Conservation (phyloP, 2,888 invertebrate genomes). For the Theretra japonica region DNA sequence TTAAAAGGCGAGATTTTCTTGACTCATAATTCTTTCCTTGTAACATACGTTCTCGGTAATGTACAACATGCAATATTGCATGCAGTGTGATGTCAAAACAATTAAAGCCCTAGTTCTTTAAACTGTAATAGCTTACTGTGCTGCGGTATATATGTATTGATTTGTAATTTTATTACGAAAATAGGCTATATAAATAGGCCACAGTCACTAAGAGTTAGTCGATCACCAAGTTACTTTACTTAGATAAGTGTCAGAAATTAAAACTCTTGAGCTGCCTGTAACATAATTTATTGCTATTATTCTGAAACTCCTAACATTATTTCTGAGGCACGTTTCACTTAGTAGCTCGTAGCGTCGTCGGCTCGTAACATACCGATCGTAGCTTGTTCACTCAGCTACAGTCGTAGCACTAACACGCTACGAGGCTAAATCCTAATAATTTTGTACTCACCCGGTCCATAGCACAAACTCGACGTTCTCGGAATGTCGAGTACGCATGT, state of each 20-base stretch:
- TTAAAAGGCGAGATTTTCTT: constrained; percentile 11
- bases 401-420: not conserved
- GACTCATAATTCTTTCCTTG: constrained; percentile 10
- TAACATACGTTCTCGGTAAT: constrained; percentile 5
- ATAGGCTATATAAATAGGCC: not conserved
- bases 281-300: too few species aligned
- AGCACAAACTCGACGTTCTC: constrained; percentile 96
- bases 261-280: too few species aligned
- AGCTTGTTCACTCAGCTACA: not conserved
- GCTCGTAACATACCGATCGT: not conserved
- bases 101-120: constrained; percentile 15
- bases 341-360: not conserved
- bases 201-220: too few species aligned
- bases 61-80: constrained; percentile 23
- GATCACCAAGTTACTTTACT: too few species aligned
- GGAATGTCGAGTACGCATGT: constrained; percentile 93
- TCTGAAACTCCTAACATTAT: too few species aligned
- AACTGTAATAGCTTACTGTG: constrained; percentile 10
- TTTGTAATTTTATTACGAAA: not conserved
- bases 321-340: too few species aligned
- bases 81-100: constrained; percentile 25
- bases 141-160: not conserved
- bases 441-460: constrained; percentile 93
- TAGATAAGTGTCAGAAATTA: too few species aligned
- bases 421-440: not conserved